Conservation (phyloP, 2,888 invertebrate species). For the Fragum sueziense region DNA sequence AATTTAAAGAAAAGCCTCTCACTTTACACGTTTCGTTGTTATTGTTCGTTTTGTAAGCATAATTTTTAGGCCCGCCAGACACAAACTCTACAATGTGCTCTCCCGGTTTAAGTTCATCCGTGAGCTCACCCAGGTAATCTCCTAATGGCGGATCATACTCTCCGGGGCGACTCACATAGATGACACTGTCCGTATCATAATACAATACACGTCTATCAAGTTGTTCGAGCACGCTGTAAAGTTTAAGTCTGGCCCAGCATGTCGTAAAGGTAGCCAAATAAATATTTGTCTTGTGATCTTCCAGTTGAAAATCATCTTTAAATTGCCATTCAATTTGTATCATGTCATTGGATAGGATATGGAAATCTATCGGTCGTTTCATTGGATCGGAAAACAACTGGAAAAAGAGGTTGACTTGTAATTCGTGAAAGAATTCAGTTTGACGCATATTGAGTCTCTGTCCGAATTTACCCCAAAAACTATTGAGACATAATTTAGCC, state of each 20-base stretch:
- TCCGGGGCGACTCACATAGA: conserved; percentile 64
- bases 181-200: conserved; percentile 74
- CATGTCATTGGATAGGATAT: conserved; percentile 33
- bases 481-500: conserved; percentile 41
- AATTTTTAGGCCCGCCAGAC: conserved; percentile 78
- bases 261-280: conserved; percentile 50
- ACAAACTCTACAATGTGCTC: conserved; percentile 61
- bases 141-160: conserved; percentile 66
- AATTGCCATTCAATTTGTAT: conserved; percentile 46
- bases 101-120: conserved; percentile 75
- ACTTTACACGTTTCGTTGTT: conserved; percentile 52
- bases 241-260: conserved; percentile 48
- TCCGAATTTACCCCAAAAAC: conserved; percentile 51
- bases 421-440: conserved; percentile 37
- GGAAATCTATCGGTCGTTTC: conserved; percentile 33
- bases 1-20: conserved; percentile 68
- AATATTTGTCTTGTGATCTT: conserved; percentile 39
- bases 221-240: conserved; percentile 44
- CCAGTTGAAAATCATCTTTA: conserved; percentile 39
- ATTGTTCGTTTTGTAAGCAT: conserved; percentile 67
- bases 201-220: conserved; percentile 35
- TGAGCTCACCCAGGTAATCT: conserved; percentile 77
- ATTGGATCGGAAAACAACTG: conserved; percentile 33
- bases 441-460: conserved; percentile 40
- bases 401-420: conserved; percentile 33